These are phyloP conservation scores for Apistogramma diplotaenia DNA, from an alignment of 2,113 vertebrate genomes.

Conservation along the genomic window DNA sequence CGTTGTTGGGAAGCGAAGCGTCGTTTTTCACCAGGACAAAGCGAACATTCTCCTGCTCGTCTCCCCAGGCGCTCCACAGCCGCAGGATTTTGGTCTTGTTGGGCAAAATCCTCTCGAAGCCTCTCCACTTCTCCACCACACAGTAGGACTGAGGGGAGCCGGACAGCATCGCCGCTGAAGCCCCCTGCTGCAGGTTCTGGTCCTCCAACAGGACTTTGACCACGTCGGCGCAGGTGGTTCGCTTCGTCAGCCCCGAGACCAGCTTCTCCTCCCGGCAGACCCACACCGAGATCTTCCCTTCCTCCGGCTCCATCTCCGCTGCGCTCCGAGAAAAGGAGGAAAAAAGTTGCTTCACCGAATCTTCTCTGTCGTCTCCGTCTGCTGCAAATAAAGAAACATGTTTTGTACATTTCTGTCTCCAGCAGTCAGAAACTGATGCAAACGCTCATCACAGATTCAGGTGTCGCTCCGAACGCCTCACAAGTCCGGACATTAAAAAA, in stretches of 20 bases:
- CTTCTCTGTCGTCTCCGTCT: not conserved
- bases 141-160: conserved; percentile 88
- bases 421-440: not conserved
- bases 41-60: conserved; percentile 91
- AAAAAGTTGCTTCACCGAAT: not conserved
- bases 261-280: conserved; percentile 95
- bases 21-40: conserved; percentile 92
- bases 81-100: conserved; percentile 91
- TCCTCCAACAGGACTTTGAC: conserved; percentile 89
- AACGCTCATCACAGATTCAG: not conserved
- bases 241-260: conserved; percentile 88
- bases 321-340: not conserved
- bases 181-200: conserved; percentile 78
- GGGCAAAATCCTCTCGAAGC: conserved; percentile 91
- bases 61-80: conserved; percentile 93
- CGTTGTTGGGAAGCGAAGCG: conserved; percentile 87
- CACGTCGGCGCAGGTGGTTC: conserved; percentile 93
- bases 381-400: not conserved
- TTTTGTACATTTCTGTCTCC: not conserved
- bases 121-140: conserved; percentile 96
- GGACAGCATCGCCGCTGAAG: conserved; percentile 79
- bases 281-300: conserved; percentile 91
- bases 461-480: not conserved
- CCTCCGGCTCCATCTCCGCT: conserved; percentile 81
- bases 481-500: not conserved